Base-by-base conservation (phyloP, 2,888 invertebrate genomes). In the Agrotis clavis region DNA sequence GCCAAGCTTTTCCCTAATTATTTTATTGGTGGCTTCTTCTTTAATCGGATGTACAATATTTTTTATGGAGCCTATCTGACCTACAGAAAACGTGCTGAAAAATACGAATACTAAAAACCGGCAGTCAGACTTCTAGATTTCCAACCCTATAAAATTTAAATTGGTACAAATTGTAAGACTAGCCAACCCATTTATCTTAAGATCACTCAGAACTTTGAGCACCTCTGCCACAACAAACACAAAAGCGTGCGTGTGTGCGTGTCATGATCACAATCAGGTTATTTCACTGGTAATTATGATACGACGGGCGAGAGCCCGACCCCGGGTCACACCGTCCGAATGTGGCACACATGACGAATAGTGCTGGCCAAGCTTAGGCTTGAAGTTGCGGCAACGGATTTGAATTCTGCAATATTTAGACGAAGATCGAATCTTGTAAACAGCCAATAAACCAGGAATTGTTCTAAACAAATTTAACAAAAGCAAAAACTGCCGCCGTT, bases 231-330 rank as follows among this genome's bases (percentile, higher is more conserved):
- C 68, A 85, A 86, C 87, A 90, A 92, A 91, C 87, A 93, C 89
- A 91, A 91, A 90, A 87, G 88, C 89, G 80, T 87, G 86, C 81
- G 84, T 92, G 93, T 95, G 94, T 95, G 95, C 90, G 95, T 94
- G 93, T 90, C 87, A 90, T 95, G 95, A 95, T 95, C 95, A 95
- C 95, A 96, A 95, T 96, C 96, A 95, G 95, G 95, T 95, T 96
- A 95, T 95, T 95, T 95, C 94, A 94, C 94, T 94, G 95, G 95
- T 96, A 96, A 96, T 96, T 96, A 96, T 96, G 96, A 95, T 93
- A 92, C 93, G 93, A 89, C 90, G 90, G 90, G 91, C 92, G 94
- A 93, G 94, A 94, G 93, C 82, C 84, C 92, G 95, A 95, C 95
- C 96, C 87, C 86, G 88, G 95, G 96, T 95, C 95, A 95, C 83